Base-by-base conservation (phyloP, 2,888 invertebrate genomes). In the Nasonovia ribisnigri region DNA sequence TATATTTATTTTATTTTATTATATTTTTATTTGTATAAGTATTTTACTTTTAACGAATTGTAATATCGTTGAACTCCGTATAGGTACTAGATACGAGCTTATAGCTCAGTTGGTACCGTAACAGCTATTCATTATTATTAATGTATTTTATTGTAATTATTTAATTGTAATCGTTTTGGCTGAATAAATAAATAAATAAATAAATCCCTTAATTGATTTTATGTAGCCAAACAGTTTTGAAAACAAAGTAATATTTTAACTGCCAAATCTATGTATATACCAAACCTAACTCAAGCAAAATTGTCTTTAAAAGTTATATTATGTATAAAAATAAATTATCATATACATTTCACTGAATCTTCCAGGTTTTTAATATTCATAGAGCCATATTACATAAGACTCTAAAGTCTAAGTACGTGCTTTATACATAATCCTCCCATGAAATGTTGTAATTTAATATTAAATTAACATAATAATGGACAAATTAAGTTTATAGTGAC, bases 371-470 rank as follows among this genome's bases (percentile, higher is more conserved):
- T 42, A 88, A 88, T 88, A 42, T 88, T 26, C 88, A 57, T 29
- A 42, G 24, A 88, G 29, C 86, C 36, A 8, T 51, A 57, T 29
- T 6, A 42, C 36, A 20, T 29, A 48, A 48, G 67, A 67, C 46
- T 60, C 57, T 43, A n/a, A 51, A 29, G n/a, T 60, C 57, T 43
- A n/a, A 51, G 20, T 42, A 29, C 51, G 11, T 42, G 1, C 51
- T 42, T 48, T 48, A 36, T 54, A 43, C 54, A 5, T 46, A 51
- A 42, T 54, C 36, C 24, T 24, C 24, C 1, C 54, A 54, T 92
- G n/a, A 86, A 86, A 86, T 29, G 3, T 86, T 24, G 77, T 51
- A 16, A 57, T 92, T 92, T 54, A 46, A 88, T 57, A 87, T 46
- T 43, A 57, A 57, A 84, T 57, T 42, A 84, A 42, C 60, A 48